phyloP scores from a whole-genome alignment of 2,888 invertebrate genomes.

The Cryptophagus acutangulus region DNA sequence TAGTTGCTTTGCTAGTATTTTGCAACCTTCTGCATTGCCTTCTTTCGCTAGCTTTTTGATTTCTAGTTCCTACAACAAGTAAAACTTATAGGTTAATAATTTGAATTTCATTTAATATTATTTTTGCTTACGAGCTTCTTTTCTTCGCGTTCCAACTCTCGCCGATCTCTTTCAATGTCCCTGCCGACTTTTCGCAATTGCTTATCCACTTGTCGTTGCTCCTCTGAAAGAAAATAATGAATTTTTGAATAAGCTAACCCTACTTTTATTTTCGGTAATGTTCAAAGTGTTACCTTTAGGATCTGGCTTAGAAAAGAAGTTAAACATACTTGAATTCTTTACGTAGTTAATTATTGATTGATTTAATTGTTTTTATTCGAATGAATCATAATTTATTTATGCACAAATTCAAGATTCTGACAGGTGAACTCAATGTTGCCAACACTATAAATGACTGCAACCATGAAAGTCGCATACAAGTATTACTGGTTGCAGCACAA shows the following conservation, averaged over 20 bases:
- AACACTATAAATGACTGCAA: too few relatives aligned
- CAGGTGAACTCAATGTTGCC: too few relatives aligned
- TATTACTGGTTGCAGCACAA: too few relatives aligned
- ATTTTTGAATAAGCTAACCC: constrained; percentile 5
- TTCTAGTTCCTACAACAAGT: constrained; percentile 64
- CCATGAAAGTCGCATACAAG: too few relatives aligned
- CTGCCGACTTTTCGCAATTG: constrained; percentile 74
- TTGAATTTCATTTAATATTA: background rate
- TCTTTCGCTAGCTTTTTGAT: constrained; percentile 85
- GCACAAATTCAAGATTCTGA: too few relatives aligned
- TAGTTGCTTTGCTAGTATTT: constrained; percentile 82
- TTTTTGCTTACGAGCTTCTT: constrained; percentile 78
- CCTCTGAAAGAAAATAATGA: constrained; percentile 56
- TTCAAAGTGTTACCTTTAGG: constrained; percentile 42
- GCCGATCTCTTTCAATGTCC: constrained; percentile 78
- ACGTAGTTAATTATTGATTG: too few relatives aligned
- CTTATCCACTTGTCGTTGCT: constrained; percentile 77
- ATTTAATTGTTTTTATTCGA: too few relatives aligned
- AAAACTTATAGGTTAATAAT: background rate
- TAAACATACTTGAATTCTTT: constrained; percentile 28
- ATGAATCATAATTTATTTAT: too few relatives aligned
- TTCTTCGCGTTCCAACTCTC: constrained; percentile 79
- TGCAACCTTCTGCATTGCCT: constrained; percentile 79
- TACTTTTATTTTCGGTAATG: background rate
- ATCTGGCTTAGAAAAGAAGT: constrained; percentile 44